phyloP scores from a whole-genome alignment of 2,797 vertebrate genomes.

The Pempheris klunzingeri region DNA sequence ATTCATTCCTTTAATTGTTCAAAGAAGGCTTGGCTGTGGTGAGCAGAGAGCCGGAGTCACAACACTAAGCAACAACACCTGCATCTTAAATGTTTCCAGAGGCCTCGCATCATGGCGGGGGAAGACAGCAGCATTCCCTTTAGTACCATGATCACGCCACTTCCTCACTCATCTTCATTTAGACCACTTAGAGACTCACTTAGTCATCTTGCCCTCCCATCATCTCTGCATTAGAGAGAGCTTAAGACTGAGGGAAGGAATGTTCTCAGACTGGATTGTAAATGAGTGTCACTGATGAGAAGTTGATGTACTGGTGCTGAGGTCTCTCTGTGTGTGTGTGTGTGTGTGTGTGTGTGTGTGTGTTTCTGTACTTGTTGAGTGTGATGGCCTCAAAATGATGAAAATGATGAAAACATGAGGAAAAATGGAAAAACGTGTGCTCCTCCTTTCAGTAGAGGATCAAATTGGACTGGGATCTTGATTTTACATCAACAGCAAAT shows the following conservation, averaged over 20 bases:
- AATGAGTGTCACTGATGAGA: slow-evolving; percentile 56
- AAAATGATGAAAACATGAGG: not conserved
- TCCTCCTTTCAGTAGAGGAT: not conserved
- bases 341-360: not conserved
- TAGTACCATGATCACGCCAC: slow-evolving; percentile 33
- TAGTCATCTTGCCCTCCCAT: slow-evolving; percentile 73
- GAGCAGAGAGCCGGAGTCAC: slow-evolving; percentile 12
- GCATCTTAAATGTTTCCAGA: slow-evolving; percentile 49
- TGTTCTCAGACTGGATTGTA: slow-evolving; percentile 44
- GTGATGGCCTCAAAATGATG: not conserved
- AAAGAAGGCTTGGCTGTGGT: not conserved
- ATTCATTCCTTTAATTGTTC: slow-evolving; percentile 11
- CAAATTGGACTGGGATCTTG: not conserved
- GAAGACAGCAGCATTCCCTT: slow-evolving; percentile 45
- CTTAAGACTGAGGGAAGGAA: slow-evolving; percentile 35
- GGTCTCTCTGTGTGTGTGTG: slow-evolving; percentile 8
- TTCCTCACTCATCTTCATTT: slow-evolving; percentile 84
- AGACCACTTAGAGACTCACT: slow-evolving; percentile 76
- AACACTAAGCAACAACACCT: slow-evolving; percentile 55
- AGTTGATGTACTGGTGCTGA: slow-evolving; percentile 35
- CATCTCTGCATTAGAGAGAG: slow-evolving; percentile 68
- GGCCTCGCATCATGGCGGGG: slow-evolving; percentile 23
- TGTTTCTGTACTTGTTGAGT: not conserved
- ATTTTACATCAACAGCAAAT: no score
- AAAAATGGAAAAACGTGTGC: no score